Conservation (phyloP, 2,888 invertebrate genomes). For the Dendrolimus pini region DNA sequence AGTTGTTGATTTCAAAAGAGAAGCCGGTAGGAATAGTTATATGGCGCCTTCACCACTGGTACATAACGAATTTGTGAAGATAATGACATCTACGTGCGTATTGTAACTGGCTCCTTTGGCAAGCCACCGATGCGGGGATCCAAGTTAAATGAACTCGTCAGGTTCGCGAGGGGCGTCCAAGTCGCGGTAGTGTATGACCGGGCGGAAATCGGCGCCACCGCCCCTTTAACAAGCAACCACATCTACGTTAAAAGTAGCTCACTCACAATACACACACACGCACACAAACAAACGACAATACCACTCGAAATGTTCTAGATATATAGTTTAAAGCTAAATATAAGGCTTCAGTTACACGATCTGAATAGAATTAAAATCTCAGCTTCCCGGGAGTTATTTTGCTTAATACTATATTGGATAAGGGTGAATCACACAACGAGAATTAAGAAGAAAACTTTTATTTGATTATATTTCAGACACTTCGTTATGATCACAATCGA, state of each 20-base stretch:
- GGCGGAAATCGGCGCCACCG: constrained; percentile 87
- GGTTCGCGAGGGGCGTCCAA: constrained; percentile 95
- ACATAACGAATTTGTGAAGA: no score
- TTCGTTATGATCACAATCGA: constrained; percentile 30
- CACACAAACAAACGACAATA: no score
- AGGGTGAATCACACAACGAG: constrained; percentile 6
- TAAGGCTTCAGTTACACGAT: constrained; percentile 7
- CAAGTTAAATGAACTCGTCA: constrained; percentile 86
- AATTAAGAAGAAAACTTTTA: constrained; percentile 22
- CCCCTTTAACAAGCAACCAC: constrained; percentile 80
- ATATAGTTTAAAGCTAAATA: no score
- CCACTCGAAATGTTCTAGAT: no score
- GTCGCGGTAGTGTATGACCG: constrained; percentile 94
- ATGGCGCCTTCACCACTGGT: no score
- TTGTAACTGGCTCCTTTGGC: constrained; percentile 25
- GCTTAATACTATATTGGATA: constrained; percentile 7
- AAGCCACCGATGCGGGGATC: constrained; percentile 23
- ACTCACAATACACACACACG: constrained; percentile 1
- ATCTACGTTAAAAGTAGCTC: constrained; percentile 26
- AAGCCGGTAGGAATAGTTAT: no score
- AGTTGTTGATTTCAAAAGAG: no score
- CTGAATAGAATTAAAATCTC: constrained; percentile 31
- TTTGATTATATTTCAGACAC: constrained; percentile 23
- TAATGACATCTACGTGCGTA: no score
- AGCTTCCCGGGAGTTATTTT: constrained; percentile 49